phyloP scores from a whole-genome alignment of 2,888 invertebrate genomes.

The Blastobasis lacticolella region DNA sequence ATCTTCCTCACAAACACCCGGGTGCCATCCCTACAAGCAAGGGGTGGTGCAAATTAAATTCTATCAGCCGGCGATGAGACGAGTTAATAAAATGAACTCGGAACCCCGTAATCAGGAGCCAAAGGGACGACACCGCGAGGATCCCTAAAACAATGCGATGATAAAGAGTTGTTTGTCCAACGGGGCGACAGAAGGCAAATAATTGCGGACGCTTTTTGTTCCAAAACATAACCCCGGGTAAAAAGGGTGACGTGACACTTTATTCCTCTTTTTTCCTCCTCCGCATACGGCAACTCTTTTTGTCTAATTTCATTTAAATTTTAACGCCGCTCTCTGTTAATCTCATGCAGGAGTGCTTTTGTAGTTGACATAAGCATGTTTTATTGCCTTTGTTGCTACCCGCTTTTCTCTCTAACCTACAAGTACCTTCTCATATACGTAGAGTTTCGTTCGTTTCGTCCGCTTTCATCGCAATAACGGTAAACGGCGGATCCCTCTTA shows the following conservation, averaged over 20 bases:
- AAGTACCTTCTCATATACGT: no score
- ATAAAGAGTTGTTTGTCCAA: conserved; percentile 58
- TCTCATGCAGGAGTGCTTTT: not conserved
- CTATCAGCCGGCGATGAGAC: conserved; percentile 68
- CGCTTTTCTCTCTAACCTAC: no score
- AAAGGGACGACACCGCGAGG: conserved; percentile 34
- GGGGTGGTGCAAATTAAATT: conserved; percentile 66
- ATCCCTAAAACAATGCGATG: conserved; percentile 58
- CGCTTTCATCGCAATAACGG: no score
- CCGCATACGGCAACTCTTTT: not conserved
- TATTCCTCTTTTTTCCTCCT: not conserved
- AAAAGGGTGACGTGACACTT: conserved; percentile 29
- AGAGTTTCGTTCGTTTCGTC: no score
- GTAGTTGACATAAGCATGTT: no score
- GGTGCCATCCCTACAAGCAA: conserved; percentile 39
- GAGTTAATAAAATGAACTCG: conserved; percentile 71
- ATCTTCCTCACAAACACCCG: not conserved
- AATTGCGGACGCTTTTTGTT: conserved; percentile 45
- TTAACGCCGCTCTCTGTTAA: not conserved
- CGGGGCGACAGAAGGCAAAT: conserved; percentile 57
- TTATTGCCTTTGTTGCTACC: no score
- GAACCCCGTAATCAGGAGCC: conserved; percentile 52
- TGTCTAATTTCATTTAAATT: not conserved
- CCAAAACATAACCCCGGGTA: conserved; percentile 1
- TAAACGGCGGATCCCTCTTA: no score